Percentiles rank a stretch among this genome's conserved stretches.
Evolutionary conservation across 1,140 invertebrate species (phyloP).

Genomic region (Drosophila sechellia): DNA sequence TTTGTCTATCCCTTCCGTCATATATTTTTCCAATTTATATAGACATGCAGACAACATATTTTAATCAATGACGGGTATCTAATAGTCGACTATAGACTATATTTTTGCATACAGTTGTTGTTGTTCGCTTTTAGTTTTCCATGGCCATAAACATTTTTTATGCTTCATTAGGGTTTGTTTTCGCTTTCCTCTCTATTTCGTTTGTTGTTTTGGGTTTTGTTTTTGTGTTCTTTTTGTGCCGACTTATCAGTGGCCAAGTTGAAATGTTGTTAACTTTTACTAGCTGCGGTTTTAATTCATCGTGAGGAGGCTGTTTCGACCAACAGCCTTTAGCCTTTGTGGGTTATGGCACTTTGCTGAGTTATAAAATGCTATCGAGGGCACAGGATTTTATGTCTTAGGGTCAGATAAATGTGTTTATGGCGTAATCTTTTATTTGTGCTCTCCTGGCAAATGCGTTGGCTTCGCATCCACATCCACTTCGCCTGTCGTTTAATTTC

Average conservation of each 20-base stretch:
- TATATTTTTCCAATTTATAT: no score
- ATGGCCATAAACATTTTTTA: slow-evolving; percentile 66
- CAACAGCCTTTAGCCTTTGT: slow-evolving; percentile 23
- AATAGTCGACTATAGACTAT: no score
- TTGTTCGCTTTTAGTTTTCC: slow-evolving; percentile 58
- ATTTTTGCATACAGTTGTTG: slow-evolving; percentile 49
- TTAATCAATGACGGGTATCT: no score
- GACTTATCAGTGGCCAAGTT: slow-evolving; percentile 53
- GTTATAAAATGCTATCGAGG: slow-evolving; percentile 81
- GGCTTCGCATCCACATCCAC: slow-evolving; percentile 1
- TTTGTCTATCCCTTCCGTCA: no score
- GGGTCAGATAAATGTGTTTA: slow-evolving; percentile 81
- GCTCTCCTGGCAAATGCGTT: slow-evolving; percentile 48
- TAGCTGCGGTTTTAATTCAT: slow-evolving; percentile 75
- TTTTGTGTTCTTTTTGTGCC: slow-evolving; percentile 20
- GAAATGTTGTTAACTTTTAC: slow-evolving; percentile 67
- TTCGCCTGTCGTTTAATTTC: slow-evolving; percentile 64
- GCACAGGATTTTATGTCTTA: slow-evolving; percentile 77
- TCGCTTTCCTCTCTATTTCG: slow-evolving; percentile 13
- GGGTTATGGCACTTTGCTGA: slow-evolving; percentile 69
- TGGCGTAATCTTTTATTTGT: slow-evolving; percentile 61
- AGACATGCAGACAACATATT: no score
- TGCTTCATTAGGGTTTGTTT: slow-evolving; percentile 58
- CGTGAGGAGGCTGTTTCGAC: slow-evolving; percentile 28
- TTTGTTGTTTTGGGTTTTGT: slow-evolving; percentile 26